Base-by-base conservation (phyloP, 2,113 vertebrate species). In the Alexandromys fortis region DNA sequence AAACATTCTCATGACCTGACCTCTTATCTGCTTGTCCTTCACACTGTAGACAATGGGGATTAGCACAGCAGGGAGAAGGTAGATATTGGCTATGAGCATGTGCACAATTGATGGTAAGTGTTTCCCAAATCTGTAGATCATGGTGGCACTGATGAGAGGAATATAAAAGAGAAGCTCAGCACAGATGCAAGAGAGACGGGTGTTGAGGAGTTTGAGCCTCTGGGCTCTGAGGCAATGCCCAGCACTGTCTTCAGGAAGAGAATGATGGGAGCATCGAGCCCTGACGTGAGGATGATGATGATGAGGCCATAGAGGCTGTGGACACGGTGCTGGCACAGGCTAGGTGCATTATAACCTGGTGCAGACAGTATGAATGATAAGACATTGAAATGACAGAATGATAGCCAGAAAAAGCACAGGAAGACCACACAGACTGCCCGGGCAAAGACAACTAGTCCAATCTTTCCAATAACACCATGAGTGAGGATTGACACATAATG, bases 321-420 rank as follows among this genome's bases (percentile, higher is more conserved):
- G 82, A 96, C 4, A 55, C 0, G 14, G 14, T 55, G 14, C 14
- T 16, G 52, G 52, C 52, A 55, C 52, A 55, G 52, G 52, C 88
- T 83, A 98, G 55, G 7, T 88, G 7, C 94, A 98, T 96, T 8
- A 73, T 1, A 72, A 97, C 98, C 95, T 97, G 98, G 95, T 97
- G 98, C 85, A 98, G 94, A 89, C 98, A 96, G 58, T 97, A 98
- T 1, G 97, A 96, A 91, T 98, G 97, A 97, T 52, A 98, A 96
- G 35, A 96, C 9, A 0, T 0, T 88, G 42, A 95, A 67, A 16
- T 2, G 1, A 10, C 98, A 97, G 76, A 97, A 98, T 1, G 95
- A 86, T 67, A 97, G 55, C 24, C 65, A 72, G 97, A 14, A 97
- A 49, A 0, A 96, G 78, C 0, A 72, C 97, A 12, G 97, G 5